Conservation (phyloP, 1,140 invertebrate genomes). For the Trichoplusia ni region DNA sequence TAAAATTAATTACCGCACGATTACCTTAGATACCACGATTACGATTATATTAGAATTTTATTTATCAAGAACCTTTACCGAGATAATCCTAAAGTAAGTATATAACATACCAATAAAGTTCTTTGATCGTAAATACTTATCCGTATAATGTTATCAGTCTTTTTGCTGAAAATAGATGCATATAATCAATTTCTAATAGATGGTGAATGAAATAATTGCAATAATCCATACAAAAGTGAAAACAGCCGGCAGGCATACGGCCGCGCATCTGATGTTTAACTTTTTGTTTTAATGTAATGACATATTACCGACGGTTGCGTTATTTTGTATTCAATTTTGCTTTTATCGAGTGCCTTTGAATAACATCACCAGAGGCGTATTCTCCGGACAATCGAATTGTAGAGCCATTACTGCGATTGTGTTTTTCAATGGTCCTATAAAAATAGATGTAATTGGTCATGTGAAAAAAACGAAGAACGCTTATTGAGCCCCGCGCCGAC, state of each 20-base stretch:
- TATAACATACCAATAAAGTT: too few species aligned
- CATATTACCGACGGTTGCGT: conserved; percentile 28
- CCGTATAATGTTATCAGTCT: too few species aligned
- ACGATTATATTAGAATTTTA: background rate
- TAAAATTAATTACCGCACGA: too few species aligned
- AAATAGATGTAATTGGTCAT: conserved; percentile 63
- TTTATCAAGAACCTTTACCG: background rate
- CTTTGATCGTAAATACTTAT: too few species aligned
- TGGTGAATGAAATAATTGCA: background rate
- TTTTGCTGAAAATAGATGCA: too few species aligned
- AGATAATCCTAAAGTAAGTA: too few species aligned
- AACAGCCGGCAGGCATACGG: conserved; percentile 11
- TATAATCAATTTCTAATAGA: too few species aligned
- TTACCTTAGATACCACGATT: background rate
- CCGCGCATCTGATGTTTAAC: background rate
- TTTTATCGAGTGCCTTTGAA: conserved; percentile 45
- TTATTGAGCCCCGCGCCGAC: conserved; percentile 43
- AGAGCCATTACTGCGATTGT: conserved; percentile 54
- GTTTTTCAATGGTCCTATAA: conserved; percentile 61
- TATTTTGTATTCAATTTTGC: conserved; percentile 43
- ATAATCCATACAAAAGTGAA: conserved; percentile 8
- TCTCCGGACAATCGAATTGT: conserved; percentile 52
- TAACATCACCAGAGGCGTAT: conserved; percentile 44
- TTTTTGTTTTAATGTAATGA: conserved; percentile 27
- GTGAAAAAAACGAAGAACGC: conserved; percentile 59